Conservation (phyloP, 2,888 invertebrate species). For the Kuschelorhynchus macadamiae region DNA sequence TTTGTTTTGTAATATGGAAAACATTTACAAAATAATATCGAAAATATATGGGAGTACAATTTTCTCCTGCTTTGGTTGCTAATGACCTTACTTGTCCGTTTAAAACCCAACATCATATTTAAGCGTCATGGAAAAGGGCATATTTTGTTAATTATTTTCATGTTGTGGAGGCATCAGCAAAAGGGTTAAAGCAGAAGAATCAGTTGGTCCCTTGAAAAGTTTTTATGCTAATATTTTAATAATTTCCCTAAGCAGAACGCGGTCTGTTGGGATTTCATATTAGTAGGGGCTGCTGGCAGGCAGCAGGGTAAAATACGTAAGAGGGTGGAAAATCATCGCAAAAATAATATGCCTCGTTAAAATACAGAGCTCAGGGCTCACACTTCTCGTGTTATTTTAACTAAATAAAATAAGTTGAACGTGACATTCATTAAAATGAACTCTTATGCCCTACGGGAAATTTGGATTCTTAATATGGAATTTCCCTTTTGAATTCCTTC, state of each 20-base stretch:
- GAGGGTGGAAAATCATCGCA: conserved; percentile 42
- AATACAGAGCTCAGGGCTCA: conserved; percentile 30
- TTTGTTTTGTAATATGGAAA: too few species aligned
- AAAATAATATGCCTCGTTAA: conserved; percentile 48
- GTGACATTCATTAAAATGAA: conserved; percentile 27
- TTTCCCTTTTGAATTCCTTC: not conserved
- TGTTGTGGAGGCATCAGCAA: conserved; percentile 15
- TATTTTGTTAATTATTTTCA: conserved; percentile 16
- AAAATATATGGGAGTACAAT: too few species aligned
- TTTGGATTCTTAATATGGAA: conserved; percentile 4
- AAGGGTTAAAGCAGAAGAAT: conserved; percentile 15
- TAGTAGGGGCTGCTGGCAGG: conserved; percentile 31
- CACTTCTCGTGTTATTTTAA: conserved; percentile 46
- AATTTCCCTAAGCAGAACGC: conserved; percentile 37
- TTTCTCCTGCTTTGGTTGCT: too few species aligned
- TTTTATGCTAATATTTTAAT: conserved; percentile 45
- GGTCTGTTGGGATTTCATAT: conserved; percentile 46
- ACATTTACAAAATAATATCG: too few species aligned
- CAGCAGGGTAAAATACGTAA: conserved; percentile 34
- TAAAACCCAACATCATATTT: too few species aligned
- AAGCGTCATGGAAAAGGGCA: too few species aligned
- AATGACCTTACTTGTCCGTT: too few species aligned
- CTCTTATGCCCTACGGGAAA: conserved; percentile 1
- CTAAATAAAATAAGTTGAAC: conserved; percentile 36
- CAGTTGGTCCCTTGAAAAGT: conserved; percentile 21